Evolutionary conservation across 2,113 vertebrate species (phyloP).

Genomic region (Proteles cristata): DNA sequence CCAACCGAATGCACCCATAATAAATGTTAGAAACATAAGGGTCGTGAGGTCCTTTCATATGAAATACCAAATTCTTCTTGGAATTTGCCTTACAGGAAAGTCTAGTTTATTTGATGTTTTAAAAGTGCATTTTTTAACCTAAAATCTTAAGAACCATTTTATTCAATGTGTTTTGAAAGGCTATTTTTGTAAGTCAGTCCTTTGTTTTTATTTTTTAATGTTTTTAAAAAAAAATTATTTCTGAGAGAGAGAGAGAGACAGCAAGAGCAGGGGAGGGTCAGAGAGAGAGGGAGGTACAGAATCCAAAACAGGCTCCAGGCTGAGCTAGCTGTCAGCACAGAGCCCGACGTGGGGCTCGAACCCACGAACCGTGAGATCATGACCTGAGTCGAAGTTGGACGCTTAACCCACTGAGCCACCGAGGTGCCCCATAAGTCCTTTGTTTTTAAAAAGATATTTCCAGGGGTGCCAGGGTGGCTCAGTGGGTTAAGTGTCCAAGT

Average conservation of each 20-base stretch:
- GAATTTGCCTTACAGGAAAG: background rate
- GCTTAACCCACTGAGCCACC: too few relatives aligned
- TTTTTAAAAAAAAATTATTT: background rate
- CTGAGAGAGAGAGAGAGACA: too few relatives aligned
- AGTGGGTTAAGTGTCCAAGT: too few relatives aligned
- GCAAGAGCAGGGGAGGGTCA: too few relatives aligned
- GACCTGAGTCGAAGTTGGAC: too few relatives aligned
- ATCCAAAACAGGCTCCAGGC: too few relatives aligned
- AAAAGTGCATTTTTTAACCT: background rate
- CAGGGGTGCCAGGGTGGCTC: too few relatives aligned
- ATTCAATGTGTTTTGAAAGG: background rate
- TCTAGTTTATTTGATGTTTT: background rate
- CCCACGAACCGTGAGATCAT: too few relatives aligned
- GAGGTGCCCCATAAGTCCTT: background rate
- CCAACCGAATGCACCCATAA: background rate
- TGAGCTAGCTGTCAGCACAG: too few relatives aligned
- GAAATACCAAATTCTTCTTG: constrained; percentile 26
- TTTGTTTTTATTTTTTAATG: background rate
- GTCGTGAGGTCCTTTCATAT: background rate
- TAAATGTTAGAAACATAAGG: constrained; percentile 18
- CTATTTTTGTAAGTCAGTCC: background rate
- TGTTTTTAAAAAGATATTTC: background rate
- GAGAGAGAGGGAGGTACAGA: too few relatives aligned
- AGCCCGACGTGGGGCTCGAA: too few relatives aligned
- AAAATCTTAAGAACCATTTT: background rate